Percentiles rank a stretch among this genome's conserved stretches.
These are phyloP conservation scores for Lochmaea crataegi DNA, from an alignment of 2,888 invertebrate species.

Conservation along the genomic window DNA sequence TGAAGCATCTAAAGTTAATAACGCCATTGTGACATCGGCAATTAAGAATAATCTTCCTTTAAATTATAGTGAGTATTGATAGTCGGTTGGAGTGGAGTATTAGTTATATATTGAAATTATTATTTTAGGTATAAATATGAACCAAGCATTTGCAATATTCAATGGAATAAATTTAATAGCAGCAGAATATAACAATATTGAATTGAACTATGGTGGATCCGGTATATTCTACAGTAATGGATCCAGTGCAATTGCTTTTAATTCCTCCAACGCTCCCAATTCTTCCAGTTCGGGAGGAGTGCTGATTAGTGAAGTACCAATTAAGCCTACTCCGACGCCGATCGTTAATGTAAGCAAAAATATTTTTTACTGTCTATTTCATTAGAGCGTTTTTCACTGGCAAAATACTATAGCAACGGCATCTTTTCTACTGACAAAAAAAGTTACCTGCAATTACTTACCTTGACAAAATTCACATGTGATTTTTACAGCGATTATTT, in stretches of 20 bases:
- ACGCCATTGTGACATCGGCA: constrained; percentile 33
- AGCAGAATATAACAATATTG: constrained; percentile 24
- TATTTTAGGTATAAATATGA: constrained; percentile 36
- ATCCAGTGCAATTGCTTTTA: constrained; percentile 24
- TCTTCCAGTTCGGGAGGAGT: not conserved
- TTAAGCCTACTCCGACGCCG: not conserved
- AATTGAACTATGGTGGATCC: constrained; percentile 25
- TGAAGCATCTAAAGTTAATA: constrained; percentile 20
- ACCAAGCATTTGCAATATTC: constrained; percentile 34
- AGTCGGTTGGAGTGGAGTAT: too few species aligned
- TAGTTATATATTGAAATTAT: not conserved
- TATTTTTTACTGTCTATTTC: too few species aligned
- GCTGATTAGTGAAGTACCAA: constrained; percentile 17
- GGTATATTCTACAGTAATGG: constrained; percentile 39
- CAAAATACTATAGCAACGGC: too few species aligned
- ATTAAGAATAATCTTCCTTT: constrained; percentile 32
- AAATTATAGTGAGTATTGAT: constrained; percentile 30
- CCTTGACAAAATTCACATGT: too few species aligned
- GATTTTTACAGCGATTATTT: too few species aligned
- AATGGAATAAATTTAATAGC: constrained; percentile 40
- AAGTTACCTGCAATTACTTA: too few species aligned
- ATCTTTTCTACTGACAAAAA: too few species aligned
- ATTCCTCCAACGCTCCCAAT: not conserved
- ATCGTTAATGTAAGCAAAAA: constrained; percentile 11
- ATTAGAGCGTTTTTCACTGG: too few species aligned